Conservation (phyloP, 2,113 vertebrate genomes). For the Campylomormyrus numenius region DNA sequence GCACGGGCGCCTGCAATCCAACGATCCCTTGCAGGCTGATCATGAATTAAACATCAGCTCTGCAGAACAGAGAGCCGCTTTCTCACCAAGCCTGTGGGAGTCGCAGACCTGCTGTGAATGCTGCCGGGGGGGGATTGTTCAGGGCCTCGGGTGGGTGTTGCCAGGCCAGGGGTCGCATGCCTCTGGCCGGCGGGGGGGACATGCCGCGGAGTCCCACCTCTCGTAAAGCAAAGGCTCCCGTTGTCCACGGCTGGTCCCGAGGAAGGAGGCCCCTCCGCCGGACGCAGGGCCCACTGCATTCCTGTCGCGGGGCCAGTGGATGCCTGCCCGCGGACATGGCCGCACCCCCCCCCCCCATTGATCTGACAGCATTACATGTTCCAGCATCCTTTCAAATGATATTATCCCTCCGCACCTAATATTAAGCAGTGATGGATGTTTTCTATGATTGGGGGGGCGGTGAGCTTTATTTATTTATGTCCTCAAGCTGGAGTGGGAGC, state of each 20-base stretch:
- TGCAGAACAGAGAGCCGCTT: constrained; percentile 15
- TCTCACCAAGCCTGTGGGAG: constrained; percentile 6
- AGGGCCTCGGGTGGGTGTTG: constrained; percentile 16
- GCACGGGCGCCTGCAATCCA: neutral
- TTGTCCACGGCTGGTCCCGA: constrained; percentile 22
- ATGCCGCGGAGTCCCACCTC: constrained; percentile 54
- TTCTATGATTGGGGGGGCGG: neutral
- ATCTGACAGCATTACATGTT: neutral
- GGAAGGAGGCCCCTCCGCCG: constrained; percentile 39
- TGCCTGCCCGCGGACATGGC: neutral
- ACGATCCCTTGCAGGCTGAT: neutral
- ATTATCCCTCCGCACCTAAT: neutral
- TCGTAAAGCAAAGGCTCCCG: constrained; percentile 17
- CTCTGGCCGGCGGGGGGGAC: constrained; percentile 21
- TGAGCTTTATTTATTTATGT: neutral
- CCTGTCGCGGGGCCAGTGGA: constrained; percentile 21
- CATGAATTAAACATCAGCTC: neutral
- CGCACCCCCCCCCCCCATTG: neutral
- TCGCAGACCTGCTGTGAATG: neutral
- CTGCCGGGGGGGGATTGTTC: neutral
- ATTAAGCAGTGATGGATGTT: neutral
- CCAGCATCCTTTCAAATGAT: neutral
- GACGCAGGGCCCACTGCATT: constrained; percentile 55
- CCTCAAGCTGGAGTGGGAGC: neutral
- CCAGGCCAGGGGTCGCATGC: neutral